A percentile compares a stretch with the other conserved stretches of the same genome.
These are phyloP conservation scores for Tenebrio molitor DNA, from an alignment of 1,140 invertebrate genomes.

Conservation along the genomic window DNA sequence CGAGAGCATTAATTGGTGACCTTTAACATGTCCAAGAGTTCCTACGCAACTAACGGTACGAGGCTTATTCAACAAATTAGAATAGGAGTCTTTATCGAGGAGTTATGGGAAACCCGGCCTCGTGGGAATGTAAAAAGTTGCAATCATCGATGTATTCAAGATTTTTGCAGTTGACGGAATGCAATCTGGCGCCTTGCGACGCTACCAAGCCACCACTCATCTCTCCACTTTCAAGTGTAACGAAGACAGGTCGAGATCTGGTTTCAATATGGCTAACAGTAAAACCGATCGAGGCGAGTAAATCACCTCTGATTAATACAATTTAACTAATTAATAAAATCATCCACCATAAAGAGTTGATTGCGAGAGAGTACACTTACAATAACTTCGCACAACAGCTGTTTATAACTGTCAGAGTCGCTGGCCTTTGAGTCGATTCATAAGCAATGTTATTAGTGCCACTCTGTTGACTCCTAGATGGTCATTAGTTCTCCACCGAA, in stretches of 20 bases:
- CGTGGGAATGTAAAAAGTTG: conserved; percentile 29
- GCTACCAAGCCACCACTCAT: conserved; percentile 4
- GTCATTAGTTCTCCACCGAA: conserved; percentile 8
- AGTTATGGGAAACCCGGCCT: not conserved
- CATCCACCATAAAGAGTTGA: conserved; percentile 34
- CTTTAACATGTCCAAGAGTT: conserved; percentile 37
- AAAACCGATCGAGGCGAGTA: conserved; percentile 23
- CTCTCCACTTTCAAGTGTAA: conserved; percentile 17
- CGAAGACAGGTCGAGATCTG: conserved; percentile 28
- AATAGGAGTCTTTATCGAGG: not conserved
- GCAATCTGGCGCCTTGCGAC: conserved; percentile 16
- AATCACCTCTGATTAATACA: conserved; percentile 34
- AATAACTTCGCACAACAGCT: conserved; percentile 33
- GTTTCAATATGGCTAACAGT: conserved; percentile 25
- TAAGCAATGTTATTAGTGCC: conserved; percentile 36
- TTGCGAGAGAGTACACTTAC: conserved; percentile 28
- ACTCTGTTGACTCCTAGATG: conserved; percentile 19
- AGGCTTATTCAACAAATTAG: conserved; percentile 26
- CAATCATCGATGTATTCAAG: not conserved
- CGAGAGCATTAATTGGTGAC: conserved; percentile 29
- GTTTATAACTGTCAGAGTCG: conserved; percentile 38
- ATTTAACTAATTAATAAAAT: conserved; percentile 38
- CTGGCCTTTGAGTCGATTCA: conserved; percentile 30
- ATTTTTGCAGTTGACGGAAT: conserved; percentile 23
- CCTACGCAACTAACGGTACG: conserved; percentile 24